These are phyloP conservation scores for Campylomormyrus numenius DNA, from an alignment of 2,113 vertebrate species.

Conservation along the genomic window DNA sequence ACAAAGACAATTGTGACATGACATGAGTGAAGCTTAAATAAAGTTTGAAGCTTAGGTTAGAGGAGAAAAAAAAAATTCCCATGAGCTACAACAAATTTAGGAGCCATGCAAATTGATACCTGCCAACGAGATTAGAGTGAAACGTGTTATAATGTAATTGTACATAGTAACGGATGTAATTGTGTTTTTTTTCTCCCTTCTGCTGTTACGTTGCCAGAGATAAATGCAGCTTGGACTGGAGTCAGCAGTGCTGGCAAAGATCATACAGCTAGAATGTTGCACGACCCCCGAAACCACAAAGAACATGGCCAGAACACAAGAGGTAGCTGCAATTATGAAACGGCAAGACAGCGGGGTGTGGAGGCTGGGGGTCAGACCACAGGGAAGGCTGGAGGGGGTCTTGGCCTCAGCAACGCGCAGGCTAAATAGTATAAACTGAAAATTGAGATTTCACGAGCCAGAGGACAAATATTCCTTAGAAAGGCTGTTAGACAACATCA, in stretches of 20 bases:
- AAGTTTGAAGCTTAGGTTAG: not conserved
- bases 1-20: not conserved
- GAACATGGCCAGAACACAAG: not conserved
- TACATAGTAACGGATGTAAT: not conserved
- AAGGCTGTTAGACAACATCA: not conserved
- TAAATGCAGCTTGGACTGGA: constrained; percentile 16
- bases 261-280: not conserved
- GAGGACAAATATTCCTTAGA: not conserved
- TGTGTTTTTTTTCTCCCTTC: not conserved
- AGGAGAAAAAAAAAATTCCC: not conserved
- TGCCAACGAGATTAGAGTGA: not conserved
- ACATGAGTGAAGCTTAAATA: not conserved
- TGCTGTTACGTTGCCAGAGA: not conserved
- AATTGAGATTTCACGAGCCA: not conserved
- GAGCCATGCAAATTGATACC: not conserved
- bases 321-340: not conserved
- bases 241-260: constrained; percentile 8
- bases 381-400: not conserved
- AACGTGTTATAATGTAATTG: not conserved
- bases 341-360: not conserved
- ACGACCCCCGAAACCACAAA: not conserved
- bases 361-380: constrained; percentile 13
- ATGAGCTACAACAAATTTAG: not conserved
- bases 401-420: not conserved
- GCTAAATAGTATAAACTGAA: not conserved